These are phyloP conservation scores for Cichladusa arquata DNA, from an alignment of 2,113 vertebrate species.

Conservation along the genomic window DNA sequence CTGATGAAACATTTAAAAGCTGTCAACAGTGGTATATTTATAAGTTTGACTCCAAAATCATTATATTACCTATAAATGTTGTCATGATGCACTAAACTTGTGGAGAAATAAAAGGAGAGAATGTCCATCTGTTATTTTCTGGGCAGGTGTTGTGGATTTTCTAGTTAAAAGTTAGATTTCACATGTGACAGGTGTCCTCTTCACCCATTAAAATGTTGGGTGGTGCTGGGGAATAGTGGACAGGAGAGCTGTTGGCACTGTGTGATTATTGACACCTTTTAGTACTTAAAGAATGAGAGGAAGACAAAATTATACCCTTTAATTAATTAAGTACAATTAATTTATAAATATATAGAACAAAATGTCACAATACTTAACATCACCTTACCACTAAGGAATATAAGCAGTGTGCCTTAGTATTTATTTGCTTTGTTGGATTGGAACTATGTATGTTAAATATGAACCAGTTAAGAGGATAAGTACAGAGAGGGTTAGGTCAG, in stretches of 20 bases:
- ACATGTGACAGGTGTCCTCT: background rate
- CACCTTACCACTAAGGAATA: background rate
- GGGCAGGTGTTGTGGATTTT: background rate
- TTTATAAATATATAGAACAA: background rate
- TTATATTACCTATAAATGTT: background rate
- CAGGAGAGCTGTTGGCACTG: accelerated
- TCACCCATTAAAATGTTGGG: accelerated
- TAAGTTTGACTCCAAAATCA: conserved; percentile 12
- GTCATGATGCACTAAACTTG: background rate
- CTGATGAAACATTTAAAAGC: conserved; percentile 29
- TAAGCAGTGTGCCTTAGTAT: accelerated
- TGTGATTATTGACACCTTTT: background rate
- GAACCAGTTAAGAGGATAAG: background rate
- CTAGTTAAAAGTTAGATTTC: background rate
- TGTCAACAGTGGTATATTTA: background rate
- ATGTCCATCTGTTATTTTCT: background rate
- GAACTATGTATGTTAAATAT: background rate
- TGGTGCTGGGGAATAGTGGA: background rate
- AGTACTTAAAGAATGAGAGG: background rate
- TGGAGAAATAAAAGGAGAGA: background rate
- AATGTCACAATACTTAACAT: background rate
- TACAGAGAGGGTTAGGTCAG: background rate
- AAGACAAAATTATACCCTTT: background rate
- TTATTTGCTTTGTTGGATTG: background rate
- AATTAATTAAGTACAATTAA: background rate